Conservation (phyloP, 1,140 invertebrate genomes). For the Ruditapes philippinarum region DNA sequence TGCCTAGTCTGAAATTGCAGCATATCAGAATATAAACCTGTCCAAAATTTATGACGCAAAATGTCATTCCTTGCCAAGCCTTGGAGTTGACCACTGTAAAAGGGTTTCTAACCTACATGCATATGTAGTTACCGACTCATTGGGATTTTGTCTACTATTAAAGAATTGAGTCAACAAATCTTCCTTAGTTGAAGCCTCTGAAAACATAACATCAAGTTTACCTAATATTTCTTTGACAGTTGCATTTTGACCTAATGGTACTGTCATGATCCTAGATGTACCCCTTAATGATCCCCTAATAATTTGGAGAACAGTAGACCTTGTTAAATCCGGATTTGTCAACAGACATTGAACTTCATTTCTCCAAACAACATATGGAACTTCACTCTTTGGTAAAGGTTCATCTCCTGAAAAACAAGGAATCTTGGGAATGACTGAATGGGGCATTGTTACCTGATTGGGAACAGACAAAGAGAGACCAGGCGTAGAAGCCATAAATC, state of each 20-base stretch:
- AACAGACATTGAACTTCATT: slow-evolving; percentile 5
- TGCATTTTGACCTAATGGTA: not conserved
- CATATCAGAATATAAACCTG: not conserved
- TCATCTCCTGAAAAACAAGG: slow-evolving; percentile 19
- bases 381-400: not conserved
- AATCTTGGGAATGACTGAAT: too few relatives aligned
- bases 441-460: too few relatives aligned
- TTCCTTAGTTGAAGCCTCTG: slow-evolving; percentile 13
- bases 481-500: too few relatives aligned
- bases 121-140: slow-evolving; percentile 1
- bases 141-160: not conserved
- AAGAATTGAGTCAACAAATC: slow-evolving; percentile 7
- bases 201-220: slow-evolving; percentile 17
- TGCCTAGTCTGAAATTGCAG: not conserved
- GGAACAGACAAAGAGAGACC: too few relatives aligned
- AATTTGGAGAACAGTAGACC: not conserved
- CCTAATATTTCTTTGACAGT: not conserved
- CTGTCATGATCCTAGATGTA: not conserved
- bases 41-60: not conserved
- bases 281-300: not conserved
- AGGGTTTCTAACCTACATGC: slow-evolving; percentile 7
- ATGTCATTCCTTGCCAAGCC: not conserved
- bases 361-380: slow-evolving; percentile 5
- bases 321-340: not conserved
- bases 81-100: not conserved